Evolutionary conservation across 2,113 vertebrate species (phyloP), one percentile per base, ranked within the genome.

Genomic region (Lota lota): DNA sequence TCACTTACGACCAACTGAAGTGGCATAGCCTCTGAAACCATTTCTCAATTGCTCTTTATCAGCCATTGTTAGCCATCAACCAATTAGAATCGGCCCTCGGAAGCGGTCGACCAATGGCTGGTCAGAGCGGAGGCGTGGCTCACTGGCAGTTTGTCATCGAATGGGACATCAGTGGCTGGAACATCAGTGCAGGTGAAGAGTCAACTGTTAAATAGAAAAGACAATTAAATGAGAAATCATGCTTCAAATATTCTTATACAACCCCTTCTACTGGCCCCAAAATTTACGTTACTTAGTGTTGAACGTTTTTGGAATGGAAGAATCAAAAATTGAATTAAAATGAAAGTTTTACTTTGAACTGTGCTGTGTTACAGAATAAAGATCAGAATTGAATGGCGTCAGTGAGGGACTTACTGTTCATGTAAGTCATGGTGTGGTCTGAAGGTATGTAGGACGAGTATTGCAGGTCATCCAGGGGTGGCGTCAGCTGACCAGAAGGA

Each of bases 381-480:
- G 28, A 53, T 14, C 19, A 22, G 16, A 18, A 54, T 22, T 16
- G 7, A 54, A 18, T 50, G 18, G 22, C 15, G 11, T 40, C 4
- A 17, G 14, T 18, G 33, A 5, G 14, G 56, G 22, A 63, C 92
- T 90, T 91, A 98, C 97, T 95, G 69, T 99, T 95, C 95, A 98
- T 96, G 19, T 98, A 99, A 64, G 93, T 95, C 54, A 99, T 90
- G 7, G 96, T 93, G 0, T 94, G 93, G 1, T 98, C 97, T 65
- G 93, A 91, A 61, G 95, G 91, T 24, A 97, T 92, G 0, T 95
- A 98, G 1, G 94, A 92, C 2, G 95, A 94, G 78, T 96, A 99
- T 0, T 95, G 93, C 87, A 98, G 93, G 81, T 98, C 95, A 66
- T 98, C 96, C 82, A 96, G 88, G 14, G 96, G 94, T 8, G 95